These are phyloP conservation scores for Brachystomella parvula DNA, from an alignment of 1,140 invertebrate species.

Conservation along the genomic window DNA sequence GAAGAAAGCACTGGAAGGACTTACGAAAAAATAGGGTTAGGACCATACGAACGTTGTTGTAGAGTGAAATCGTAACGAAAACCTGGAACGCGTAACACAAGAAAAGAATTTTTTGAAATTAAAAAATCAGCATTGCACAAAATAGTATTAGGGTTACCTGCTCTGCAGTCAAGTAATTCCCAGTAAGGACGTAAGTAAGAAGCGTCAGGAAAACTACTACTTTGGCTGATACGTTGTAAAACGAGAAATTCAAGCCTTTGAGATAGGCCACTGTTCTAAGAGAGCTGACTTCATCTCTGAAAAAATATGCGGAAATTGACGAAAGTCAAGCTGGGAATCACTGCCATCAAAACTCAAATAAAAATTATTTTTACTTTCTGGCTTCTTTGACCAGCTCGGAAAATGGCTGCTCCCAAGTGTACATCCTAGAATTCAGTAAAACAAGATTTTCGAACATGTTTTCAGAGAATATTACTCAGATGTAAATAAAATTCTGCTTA, in stretches of 20 bases:
- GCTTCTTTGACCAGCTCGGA: constrained; percentile 36
- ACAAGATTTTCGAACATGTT: no score
- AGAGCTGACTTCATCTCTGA: constrained; percentile 42
- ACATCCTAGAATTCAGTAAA: constrained; percentile 49
- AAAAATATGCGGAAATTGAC: not conserved
- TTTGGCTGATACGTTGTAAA: constrained; percentile 44
- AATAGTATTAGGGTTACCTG: constrained; percentile 37
- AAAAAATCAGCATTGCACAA: not conserved
- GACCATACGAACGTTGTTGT: constrained; percentile 45
- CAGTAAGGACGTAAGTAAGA: constrained; percentile 43
- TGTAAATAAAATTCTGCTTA: no score
- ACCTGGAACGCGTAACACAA: no score
- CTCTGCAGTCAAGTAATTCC: constrained; percentile 43
- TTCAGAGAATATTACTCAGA: constrained; percentile 40
- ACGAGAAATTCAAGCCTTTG: constrained; percentile 44
- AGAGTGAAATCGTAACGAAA: constrained; percentile 46
- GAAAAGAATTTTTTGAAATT: not conserved
- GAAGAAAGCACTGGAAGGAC: constrained; percentile 42
- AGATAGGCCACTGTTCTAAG: constrained; percentile 43
- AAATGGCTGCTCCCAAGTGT: constrained; percentile 42
- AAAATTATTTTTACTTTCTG: constrained; percentile 30
- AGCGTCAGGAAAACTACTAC: constrained; percentile 47
- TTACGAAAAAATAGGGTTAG: constrained; percentile 48
- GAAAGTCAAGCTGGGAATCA: not conserved
- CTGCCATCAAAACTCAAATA: not conserved